These are phyloP conservation scores for Sminthurides aquaticus DNA, from an alignment of 2,888 invertebrate species.

Conservation along the genomic window DNA sequence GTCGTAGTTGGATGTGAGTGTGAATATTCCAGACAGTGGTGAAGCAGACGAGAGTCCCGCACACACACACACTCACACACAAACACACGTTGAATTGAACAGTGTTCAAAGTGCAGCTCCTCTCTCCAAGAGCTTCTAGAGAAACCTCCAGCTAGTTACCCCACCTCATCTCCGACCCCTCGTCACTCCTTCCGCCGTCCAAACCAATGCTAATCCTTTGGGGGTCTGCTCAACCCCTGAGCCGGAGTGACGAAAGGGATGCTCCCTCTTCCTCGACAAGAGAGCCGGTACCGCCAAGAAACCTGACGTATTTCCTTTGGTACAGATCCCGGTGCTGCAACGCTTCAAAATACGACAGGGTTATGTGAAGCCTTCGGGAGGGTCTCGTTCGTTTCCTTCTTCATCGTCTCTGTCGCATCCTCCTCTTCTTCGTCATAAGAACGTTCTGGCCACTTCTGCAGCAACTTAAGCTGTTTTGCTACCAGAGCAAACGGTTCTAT, in stretches of 20 bases:
- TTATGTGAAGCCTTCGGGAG: not conserved
- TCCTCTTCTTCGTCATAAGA: not conserved
- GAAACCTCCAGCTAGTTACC: not conserved
- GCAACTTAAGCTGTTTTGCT: too few relatives aligned
- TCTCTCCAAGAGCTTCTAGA: not conserved
- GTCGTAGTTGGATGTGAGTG: constrained; percentile 9
- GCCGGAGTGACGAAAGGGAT: not conserved
- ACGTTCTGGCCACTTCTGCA: too few relatives aligned
- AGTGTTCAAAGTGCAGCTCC: not conserved
- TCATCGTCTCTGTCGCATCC: too few relatives aligned
- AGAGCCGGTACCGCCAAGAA: not conserved
- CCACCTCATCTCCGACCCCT: too few relatives aligned
- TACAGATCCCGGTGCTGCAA: too few relatives aligned
- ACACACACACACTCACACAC: constrained; percentile 4
- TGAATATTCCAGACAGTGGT: not conserved
- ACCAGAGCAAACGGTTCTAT: not conserved
- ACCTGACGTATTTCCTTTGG: not conserved
- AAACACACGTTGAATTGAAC: constrained; percentile 2
- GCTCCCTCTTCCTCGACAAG: not conserved
- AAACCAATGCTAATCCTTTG: too few relatives aligned
- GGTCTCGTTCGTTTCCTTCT: not conserved
- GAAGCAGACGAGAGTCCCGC: constrained; percentile 6
- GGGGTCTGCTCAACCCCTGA: not conserved
- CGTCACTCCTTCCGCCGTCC: too few relatives aligned
- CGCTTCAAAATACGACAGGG: not conserved